These are phyloP conservation scores for Seriola rivoliana DNA, from an alignment of 2,113 vertebrate species.

Conservation along the genomic window DNA sequence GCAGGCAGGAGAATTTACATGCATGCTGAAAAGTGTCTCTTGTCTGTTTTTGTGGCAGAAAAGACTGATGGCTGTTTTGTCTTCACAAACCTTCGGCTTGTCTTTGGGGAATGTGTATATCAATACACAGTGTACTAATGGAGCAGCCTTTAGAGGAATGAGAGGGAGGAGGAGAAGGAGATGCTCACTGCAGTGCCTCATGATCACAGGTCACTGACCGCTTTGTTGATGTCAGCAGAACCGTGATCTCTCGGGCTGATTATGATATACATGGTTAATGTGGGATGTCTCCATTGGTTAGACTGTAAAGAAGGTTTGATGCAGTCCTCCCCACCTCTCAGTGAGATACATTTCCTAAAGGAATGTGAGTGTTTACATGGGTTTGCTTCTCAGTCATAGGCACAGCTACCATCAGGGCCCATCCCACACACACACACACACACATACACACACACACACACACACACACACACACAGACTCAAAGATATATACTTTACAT, in stretches of 20 bases:
- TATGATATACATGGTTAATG: conserved; percentile 41
- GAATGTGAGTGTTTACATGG: conserved; percentile 62
- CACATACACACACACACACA: conserved; percentile 14
- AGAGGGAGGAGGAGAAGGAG: conserved; percentile 10
- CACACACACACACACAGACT: conserved; percentile 22
- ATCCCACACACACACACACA: conserved; percentile 23
- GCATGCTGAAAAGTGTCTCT: conserved; percentile 27
- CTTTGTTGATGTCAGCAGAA: conserved; percentile 75
- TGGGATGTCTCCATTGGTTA: conserved; percentile 30
- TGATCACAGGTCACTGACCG: conserved; percentile 73
- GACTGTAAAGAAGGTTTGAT: conserved; percentile 38
- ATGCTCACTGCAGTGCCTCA: conserved; percentile 70
- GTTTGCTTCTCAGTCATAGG: background rate
- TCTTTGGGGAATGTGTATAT: conserved; percentile 20
- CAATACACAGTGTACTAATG: conserved; percentile 34
- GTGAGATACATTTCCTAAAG: conserved; percentile 29
- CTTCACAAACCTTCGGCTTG: conserved; percentile 30
- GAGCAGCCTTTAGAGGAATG: conserved; percentile 23
- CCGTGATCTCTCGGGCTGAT: conserved; percentile 61
- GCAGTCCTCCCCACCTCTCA: conserved; percentile 33
- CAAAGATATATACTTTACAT: conserved; percentile 12
- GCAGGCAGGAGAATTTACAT: conserved; percentile 32
- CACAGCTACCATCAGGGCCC: conserved; percentile 35
- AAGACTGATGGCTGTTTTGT: conserved; percentile 28
- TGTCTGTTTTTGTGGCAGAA: conserved; percentile 6